Evolutionary conservation across 53 echinoderm and acorn worm genomes (phyloP), one percentile per base, ranked within the genome.

Genomic region (Holothuria scabra): DNA sequence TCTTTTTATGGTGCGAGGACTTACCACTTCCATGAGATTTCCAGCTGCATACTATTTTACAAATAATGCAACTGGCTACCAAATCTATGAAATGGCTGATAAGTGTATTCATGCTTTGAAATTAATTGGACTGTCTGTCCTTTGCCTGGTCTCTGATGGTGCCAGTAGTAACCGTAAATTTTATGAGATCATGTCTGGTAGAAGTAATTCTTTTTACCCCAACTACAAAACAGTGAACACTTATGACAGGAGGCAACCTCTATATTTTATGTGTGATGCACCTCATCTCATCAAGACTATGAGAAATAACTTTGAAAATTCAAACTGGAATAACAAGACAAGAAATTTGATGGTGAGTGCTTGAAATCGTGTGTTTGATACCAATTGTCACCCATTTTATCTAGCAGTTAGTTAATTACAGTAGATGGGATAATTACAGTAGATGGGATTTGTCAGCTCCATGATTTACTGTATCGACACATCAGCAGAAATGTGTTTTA

Each of bases 231-330:
- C 48, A 48, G 4, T 48, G 1, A 48, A 48, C 48, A 48, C 48
- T 12, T 13, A 48, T 48, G 48, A 13, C 48, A 48, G 48, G 48
- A 48, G 48, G 14, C 48, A 13, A 12, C 12, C 48, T 48, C 12
- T 10, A 13, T 48, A 29, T 9, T 66, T 66, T 29, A 26, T 66
- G 0, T 30, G 31, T 29, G 28, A 66, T 66, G 28, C 12, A 26
- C 30, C 66, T 9, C 66, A 66, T 29, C 31, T 66, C 3, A 4
- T 66, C 0, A 66, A 66, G 8, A 66, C 31, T 32, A 66, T 29
- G 2, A 28, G 67, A 31, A 67, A 67, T 35, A 67, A 67, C 32
- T 29, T 67, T 6, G 67, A 67, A 31, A 67, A 67, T 12, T 67
- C 67, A 12, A 67, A 67, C 21, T 67, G 67, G 67, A 26, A 66